Evolutionary conservation across 1,140 invertebrate species (phyloP).

Genomic region (Aphis gossypii): DNA sequence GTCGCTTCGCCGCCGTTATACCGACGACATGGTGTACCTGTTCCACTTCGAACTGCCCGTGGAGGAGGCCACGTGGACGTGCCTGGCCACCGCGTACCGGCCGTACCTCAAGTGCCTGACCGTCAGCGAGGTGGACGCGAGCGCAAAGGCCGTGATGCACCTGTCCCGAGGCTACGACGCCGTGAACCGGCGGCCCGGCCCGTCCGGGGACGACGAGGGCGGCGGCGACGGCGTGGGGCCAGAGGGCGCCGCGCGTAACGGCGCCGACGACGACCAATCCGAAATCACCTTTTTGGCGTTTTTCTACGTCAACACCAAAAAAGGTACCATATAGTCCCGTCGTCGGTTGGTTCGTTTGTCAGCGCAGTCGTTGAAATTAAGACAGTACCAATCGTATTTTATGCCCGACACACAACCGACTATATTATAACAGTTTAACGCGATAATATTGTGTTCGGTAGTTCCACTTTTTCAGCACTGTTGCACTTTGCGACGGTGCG

Average conservation of each 20-base stretch:
- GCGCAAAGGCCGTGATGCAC: not conserved
- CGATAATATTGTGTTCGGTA: no score
- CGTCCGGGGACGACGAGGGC: not conserved
- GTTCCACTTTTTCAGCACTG: no score
- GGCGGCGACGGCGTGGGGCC: not conserved
- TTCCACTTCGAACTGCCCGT: constrained; percentile 47
- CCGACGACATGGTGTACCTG: constrained; percentile 41
- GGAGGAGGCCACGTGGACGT: constrained; percentile 65
- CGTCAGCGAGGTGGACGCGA: constrained; percentile 32
- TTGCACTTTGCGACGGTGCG: no score
- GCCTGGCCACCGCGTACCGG: constrained; percentile 67
- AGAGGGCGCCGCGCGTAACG: not conserved
- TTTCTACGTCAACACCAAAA: constrained; percentile 45
- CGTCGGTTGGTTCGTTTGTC: not conserved
- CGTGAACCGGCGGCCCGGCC: not conserved
- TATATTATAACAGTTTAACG: no score
- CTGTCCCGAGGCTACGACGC: not conserved
- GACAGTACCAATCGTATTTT: no score
- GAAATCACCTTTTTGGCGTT: constrained; percentile 24
- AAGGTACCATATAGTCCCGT: not conserved
- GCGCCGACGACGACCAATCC: not conserved
- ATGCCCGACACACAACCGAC: no score
- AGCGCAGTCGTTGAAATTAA: no score
- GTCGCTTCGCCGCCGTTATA: not conserved
- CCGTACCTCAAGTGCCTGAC: constrained; percentile 67